phyloP scores from a whole-genome alignment of 2,113 vertebrate species.

The Antechinus flavipes region DNA sequence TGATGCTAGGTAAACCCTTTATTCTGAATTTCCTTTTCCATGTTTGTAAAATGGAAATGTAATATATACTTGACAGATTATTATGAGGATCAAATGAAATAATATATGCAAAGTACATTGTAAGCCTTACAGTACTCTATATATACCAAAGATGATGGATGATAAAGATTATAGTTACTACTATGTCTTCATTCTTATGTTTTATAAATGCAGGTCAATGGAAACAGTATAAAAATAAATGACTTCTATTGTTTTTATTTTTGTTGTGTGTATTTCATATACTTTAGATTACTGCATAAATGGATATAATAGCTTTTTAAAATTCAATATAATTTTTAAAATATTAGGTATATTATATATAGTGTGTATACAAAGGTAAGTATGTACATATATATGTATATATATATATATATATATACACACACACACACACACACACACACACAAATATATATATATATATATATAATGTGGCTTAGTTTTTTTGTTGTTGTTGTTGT shows the following conservation, averaged over 20 bases:
- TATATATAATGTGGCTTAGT: too few species aligned
- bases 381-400: background rate
- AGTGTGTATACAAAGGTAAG: background rate
- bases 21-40: too few species aligned
- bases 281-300: background rate
- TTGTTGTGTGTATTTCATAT: background rate
- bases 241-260: background rate
- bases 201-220: background rate
- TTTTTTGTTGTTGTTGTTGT: too few species aligned
- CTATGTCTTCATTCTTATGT: background rate
- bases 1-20: too few species aligned
- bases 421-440: too few species aligned
- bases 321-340: background rate
- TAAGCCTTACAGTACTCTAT: background rate
- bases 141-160: background rate
- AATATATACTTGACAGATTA: background rate
- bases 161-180: background rate
- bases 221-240: background rate
- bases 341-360: background rate
- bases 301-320: background rate
- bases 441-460: too few species aligned
- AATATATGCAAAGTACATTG: background rate
- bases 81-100: background rate
- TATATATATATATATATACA: too few species aligned
- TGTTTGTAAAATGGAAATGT: too few species aligned